Evolutionary conservation across 2,888 invertebrate species (phyloP), one percentile per base, ranked within the genome.

Genomic region (Lymantria monacha): DNA sequence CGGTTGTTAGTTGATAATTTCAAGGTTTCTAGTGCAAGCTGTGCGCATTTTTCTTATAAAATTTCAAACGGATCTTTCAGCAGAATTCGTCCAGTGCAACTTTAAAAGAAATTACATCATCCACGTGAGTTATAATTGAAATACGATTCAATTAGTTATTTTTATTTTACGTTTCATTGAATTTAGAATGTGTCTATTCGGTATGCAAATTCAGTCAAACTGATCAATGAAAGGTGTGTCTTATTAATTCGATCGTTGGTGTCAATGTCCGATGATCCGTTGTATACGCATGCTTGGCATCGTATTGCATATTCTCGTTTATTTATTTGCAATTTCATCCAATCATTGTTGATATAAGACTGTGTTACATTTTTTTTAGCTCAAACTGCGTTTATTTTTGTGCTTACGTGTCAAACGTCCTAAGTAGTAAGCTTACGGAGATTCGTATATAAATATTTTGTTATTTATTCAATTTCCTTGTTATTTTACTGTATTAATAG

Each of bases 51-150:
- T 75, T 70, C 63, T 55, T 65, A 67, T 66, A 69, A 66, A 60
- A 56, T 56, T 70, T 74, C 70, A 73, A 76, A 76, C 63, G 73
- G 72, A 72, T 72, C 61, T 66, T 74, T 78, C 68, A 61, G 64
- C 68, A 70, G 78, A 81, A 86, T 81, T 76, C 57, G 83, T 81
- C 85, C 89, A 74, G 73, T 76, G 88, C 74, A 88, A 90, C 76
- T 79, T 79, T 79, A 65, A 52, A 46, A 49, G 63, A 66, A 81
- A 70, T 90, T 89, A 84, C 89, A 89, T 89, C 90, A 90, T 78
- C 68, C 72, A 68, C 58, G 53, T 69, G 67, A 74, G 70, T 74
- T 73, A 75, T 67, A 65, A 38, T 53, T 48, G 53, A 56, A 55
- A 51, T 53, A 59, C 36, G 9, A n/a, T 36, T 57, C 3, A 57